Evolutionary conservation across 2,888 invertebrate species (phyloP), one percentile per base, ranked within the genome.

Genomic region (Anoplius nigerrimus): DNA sequence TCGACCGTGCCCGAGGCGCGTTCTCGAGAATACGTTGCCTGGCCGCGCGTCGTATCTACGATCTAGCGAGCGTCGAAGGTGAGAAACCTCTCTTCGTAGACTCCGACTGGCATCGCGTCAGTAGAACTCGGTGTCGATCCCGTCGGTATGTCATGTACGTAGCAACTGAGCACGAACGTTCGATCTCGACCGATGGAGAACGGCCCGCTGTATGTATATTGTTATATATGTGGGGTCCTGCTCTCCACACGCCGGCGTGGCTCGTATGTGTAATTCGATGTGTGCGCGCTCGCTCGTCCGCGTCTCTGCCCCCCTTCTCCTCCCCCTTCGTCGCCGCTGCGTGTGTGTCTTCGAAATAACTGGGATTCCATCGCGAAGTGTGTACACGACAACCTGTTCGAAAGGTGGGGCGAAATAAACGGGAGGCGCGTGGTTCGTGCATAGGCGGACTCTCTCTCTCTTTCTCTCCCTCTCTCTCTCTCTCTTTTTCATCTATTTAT

Each of bases 311-410:
- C 63, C 27, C 18, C 24, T 51, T 18, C 52, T 55, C 53, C 53
- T 27, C 34, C 4, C 0, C 21, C n/a, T n/a, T 18, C 42, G 53
- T 2, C 4, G 21, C 6, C 46, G 18, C n/a, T 58, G 52, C 48
- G 22, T 55, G 54, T 8, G 24, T 62, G 56, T 18, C 53, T 34
- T 54, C 18, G 65, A 58, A 61, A 57, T 60, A 67, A 65, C 60
- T 62, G 60, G 42, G 66, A 69, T 69, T 69, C 57, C 54, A 48
- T 42, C 43, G 58, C 60, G 46, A 65, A 62, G 58, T 62, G 67
- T 46, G 72, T 59, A 66, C 59, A 21, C 72, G 67, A 69, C 75
- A 75, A 79, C 79, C 75, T 78, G 78, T 75, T 78, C 56, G 78
- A 53, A 34, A 75, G 62, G 63, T 71, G 60, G 61, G 34, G 66